Evolutionary conservation across 37 sponge, comb jelly and placozoan genomes (phyloP).

Genomic region (Sycon ciliatum): DNA sequence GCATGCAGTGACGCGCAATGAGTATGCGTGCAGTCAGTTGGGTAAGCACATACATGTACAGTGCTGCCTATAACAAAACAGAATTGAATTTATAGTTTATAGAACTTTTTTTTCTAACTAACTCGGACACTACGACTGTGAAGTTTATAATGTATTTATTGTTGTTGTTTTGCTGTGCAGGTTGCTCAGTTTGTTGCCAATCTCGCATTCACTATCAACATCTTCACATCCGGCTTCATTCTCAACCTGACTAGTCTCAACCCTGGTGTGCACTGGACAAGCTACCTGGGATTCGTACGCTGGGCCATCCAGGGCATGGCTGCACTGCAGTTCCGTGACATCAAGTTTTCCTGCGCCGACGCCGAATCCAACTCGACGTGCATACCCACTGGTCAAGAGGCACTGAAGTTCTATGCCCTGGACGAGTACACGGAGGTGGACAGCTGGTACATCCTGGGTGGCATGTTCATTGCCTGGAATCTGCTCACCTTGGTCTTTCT

Average conservation of each 20-base stretch:
- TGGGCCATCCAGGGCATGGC: conserved; percentile 25
- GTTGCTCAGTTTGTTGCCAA: conserved; percentile 25
- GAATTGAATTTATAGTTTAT: too few relatives aligned
- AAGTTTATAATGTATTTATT: too few relatives aligned
- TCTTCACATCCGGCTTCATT: conserved; percentile 25
- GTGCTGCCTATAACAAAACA: too few relatives aligned
- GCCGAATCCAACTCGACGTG: not conserved
- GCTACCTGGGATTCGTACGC: conserved; percentile 17
- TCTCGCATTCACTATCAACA: conserved; percentile 19
- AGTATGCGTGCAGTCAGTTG: too few relatives aligned
- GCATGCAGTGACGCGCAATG: too few relatives aligned
- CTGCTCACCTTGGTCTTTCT: conserved; percentile 19
- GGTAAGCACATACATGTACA: too few relatives aligned
- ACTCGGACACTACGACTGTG: too few relatives aligned
- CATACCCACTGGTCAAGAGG: conserved; percentile 10
- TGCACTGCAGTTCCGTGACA: conserved; percentile 16
- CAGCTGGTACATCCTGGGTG: conserved; percentile 9
- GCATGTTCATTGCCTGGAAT: conserved; percentile 11
- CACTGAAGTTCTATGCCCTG: conserved; percentile 25
- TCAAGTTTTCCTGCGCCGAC: conserved; percentile 10
- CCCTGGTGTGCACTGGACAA: conserved; percentile 22
- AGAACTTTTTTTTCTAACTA: too few relatives aligned
- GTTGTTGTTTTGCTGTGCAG: too few relatives aligned
- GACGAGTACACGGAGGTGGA: conserved; percentile 2
- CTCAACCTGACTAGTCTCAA: conserved; percentile 20